Conservation (phyloP, 2,113 vertebrate genomes). For the Hyla sarda region DNA sequence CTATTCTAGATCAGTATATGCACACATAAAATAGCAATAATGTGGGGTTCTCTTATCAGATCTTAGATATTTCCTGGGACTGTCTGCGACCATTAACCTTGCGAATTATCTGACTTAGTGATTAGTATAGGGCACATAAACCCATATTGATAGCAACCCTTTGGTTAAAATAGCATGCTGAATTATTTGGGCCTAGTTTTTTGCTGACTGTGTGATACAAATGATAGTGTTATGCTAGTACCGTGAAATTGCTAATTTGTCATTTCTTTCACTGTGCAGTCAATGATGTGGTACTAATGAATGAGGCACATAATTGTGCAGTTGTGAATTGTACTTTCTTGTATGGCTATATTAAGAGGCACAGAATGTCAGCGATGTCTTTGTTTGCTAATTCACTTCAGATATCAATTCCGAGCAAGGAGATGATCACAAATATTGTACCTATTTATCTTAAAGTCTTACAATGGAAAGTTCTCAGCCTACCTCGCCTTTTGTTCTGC, state of each 20-base stretch:
- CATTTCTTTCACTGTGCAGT: constrained; percentile 80
- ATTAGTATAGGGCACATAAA: constrained; percentile 83
- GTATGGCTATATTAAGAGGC: constrained; percentile 45
- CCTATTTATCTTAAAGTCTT: constrained; percentile 31
- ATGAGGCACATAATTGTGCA: constrained; percentile 67
- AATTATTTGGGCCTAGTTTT: constrained; percentile 77
- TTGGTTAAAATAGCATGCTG: constrained; percentile 72
- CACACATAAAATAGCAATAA: constrained; percentile 72
- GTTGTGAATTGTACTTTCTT: constrained; percentile 63
- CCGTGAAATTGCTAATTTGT: constrained; percentile 81
- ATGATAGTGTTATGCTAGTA: constrained; percentile 76
- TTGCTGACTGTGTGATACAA: constrained; percentile 87
- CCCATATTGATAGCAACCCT: constrained; percentile 75
- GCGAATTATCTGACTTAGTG: constrained; percentile 84
- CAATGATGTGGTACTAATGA: constrained; percentile 75
- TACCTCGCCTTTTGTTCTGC: constrained; percentile 30
- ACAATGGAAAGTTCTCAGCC: background rate
- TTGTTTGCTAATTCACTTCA: constrained; percentile 62
- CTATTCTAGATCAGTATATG: constrained; percentile 74
- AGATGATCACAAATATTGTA: constrained; percentile 20
- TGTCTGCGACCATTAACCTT: constrained; percentile 85
- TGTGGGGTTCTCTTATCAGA: constrained; percentile 81
- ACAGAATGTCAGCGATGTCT: constrained; percentile 60
- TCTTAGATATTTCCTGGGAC: constrained; percentile 79
- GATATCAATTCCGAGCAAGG: constrained; percentile 10